Conservation (phyloP, 2,888 invertebrate species). For the Metopia argyrocephala region DNA sequence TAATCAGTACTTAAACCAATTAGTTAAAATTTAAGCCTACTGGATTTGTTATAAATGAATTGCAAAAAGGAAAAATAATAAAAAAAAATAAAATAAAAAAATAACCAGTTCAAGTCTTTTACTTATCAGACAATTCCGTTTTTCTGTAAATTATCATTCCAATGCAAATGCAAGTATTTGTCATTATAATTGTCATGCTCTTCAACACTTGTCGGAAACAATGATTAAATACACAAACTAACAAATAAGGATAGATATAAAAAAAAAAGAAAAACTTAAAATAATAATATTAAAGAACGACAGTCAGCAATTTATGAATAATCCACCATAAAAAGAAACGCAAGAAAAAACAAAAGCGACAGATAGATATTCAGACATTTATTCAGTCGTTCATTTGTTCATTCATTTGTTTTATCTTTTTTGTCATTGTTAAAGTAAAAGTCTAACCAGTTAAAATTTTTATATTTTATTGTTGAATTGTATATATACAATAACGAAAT, state of each 20-base stretch:
- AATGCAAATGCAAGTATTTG: conserved; percentile 39
- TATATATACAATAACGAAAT: background rate
- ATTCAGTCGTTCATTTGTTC: background rate
- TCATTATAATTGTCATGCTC: conserved; percentile 32
- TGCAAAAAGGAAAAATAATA: background rate
- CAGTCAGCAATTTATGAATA: background rate
- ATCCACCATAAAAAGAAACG: background rate
- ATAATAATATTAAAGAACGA: background rate
- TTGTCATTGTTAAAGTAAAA: background rate
- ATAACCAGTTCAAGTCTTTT: conserved; percentile 19
- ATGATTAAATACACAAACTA: conserved; percentile 1
- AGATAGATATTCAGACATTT: background rate
- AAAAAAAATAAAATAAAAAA: background rate
- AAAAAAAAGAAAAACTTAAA: background rate
- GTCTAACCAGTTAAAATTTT: background rate
- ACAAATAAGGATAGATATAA: background rate
- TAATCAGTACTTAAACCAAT: conserved; percentile 17
- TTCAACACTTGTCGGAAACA: conserved; percentile 6
- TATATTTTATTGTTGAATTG: background rate
- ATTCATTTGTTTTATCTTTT: no score
- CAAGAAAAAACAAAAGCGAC: background rate
- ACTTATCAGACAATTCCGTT: conserved; percentile 9
- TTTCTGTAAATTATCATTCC: conserved; percentile 18
- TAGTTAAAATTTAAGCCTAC: background rate
- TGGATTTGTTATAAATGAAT: conserved; percentile 19